phyloP scores from a whole-genome alignment of 2,888 invertebrate genomes.

The Agrochola lota region DNA sequence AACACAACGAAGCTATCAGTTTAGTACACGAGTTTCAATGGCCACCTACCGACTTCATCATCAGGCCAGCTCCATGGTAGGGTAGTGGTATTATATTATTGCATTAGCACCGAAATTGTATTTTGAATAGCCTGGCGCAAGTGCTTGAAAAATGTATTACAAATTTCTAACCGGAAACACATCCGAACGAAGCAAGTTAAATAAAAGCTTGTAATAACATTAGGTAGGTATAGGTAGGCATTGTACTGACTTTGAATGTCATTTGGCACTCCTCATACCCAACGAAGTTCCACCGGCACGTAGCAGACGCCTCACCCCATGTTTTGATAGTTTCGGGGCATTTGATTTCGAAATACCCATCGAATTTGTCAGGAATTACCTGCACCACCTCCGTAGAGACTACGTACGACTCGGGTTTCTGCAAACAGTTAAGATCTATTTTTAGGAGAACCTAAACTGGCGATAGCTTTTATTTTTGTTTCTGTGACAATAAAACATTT shows the following conservation, averaged over 20 bases:
- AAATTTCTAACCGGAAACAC: not conserved
- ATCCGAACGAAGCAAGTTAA: not conserved
- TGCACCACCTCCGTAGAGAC: slow-evolving; percentile 81
- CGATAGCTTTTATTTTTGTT: not conserved
- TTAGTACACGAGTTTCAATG: not conserved
- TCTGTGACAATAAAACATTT: not conserved
- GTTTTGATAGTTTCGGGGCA: slow-evolving; percentile 82
- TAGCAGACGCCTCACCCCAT: slow-evolving; percentile 86
- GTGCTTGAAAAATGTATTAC: not conserved
- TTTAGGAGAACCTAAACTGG: not conserved
- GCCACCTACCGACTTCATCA: not conserved
- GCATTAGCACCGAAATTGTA: not conserved
- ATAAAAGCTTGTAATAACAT: not conserved
- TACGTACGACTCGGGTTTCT: slow-evolving; percentile 82
- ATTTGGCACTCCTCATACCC: slow-evolving; percentile 85
- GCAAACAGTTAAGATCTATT: slow-evolving; percentile 13
- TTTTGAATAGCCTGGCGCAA: not conserved
- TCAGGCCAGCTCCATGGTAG: not conserved
- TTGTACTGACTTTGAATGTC: slow-evolving; percentile 76
- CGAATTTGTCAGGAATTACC: slow-evolving; percentile 82
- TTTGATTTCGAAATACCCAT: slow-evolving; percentile 84
- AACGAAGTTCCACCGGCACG: slow-evolving; percentile 82
- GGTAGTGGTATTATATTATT: not conserved
- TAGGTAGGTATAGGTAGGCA: not conserved
- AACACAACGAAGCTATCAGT: not conserved